Base-by-base conservation (phyloP, 2,888 invertebrate species). In the Acrobeloides nanus region DNA sequence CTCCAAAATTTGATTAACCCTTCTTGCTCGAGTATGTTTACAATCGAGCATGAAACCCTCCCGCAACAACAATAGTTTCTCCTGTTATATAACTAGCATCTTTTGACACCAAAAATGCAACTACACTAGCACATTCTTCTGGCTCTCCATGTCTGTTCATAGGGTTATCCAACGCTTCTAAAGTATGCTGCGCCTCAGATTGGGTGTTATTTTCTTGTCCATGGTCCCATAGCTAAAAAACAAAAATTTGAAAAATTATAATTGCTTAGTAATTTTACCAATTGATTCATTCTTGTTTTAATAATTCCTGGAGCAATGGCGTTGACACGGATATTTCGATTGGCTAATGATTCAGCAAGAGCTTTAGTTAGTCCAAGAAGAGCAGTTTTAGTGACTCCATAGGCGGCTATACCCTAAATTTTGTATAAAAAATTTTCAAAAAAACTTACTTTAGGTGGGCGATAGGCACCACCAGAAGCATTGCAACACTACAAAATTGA, bases 311-410 rank as follows among this genome's bases (percentile, higher is more conserved):
- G 92, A 15, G 89, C 88, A 27, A 95, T 81, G 66, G 86, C 85
- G 75, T 95, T 95, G n/a, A 29, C 89, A 8, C 90, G 81, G 60
- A 95, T 90, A 58, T 88, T 87, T 57, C 85, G 84, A 7, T 77
- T 65, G 0, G 84, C 86, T 33, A 89, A 77, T 73, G 87, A 84
- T 52, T 79, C 77, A 1, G 89, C 83, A 27, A 86, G 32, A 4
- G 84, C 84, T 40, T 52, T 57, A 23, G 57, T 57, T 15, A 56
- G 41, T 4, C 42, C 56, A n/a, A 56, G 33, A 20, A 56, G 23
- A 15, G 90, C 83, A 3, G 92, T 92, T 79, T 95, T 95, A 72
- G 87, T 89, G 0, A 93, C 84, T 35, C 87, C 86, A 76, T 95
- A 95, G 1, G 86, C 82, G 7, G 89, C 89, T 56, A 93, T 76